A percentile compares a stretch with the other conserved stretches of the same genome.
phyloP scores from a whole-genome alignment of 2,888 invertebrate species.

The Erebia ligea region DNA sequence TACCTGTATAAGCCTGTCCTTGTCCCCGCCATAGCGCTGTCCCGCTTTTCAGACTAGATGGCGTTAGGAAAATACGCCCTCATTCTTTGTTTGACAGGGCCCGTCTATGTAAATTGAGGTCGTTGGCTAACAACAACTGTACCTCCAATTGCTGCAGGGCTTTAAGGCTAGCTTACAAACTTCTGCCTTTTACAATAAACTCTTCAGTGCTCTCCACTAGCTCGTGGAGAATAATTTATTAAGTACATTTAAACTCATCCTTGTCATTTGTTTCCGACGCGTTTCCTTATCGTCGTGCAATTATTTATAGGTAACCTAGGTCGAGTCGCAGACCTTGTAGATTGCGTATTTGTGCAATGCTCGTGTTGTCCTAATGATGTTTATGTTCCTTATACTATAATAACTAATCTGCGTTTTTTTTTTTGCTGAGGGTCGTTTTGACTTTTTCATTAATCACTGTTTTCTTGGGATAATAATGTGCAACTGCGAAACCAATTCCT shows the following conservation, averaged over 20 bases:
- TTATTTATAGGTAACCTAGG: conserved; percentile 56
- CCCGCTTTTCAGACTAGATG: too few species aligned
- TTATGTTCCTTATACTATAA: neutral
- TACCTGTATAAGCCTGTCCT: too few species aligned
- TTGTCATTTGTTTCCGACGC: conserved; percentile 36
- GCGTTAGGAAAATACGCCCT: too few species aligned
- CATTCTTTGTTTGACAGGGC: too few species aligned
- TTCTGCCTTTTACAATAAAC: neutral
- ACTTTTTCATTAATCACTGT: too few species aligned
- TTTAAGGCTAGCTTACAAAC: neutral
- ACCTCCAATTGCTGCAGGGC: too few species aligned
- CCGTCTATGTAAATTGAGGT: too few species aligned
- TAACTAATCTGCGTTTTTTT: neutral
- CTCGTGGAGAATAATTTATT: conserved; percentile 1
- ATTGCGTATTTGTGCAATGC: conserved; percentile 17
- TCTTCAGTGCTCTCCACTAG: neutral
- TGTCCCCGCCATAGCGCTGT: too few species aligned
- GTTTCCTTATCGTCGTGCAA: conserved; percentile 33
- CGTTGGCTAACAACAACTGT: too few species aligned
- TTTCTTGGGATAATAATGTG: too few species aligned
- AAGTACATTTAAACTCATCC: conserved; percentile 36
- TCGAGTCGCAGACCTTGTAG: conserved; percentile 42
- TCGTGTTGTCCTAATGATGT: conserved; percentile 16
- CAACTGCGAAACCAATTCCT: too few species aligned
- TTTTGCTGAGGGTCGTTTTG: too few species aligned